Evolutionary conservation across 2,888 invertebrate genomes (phyloP).

Genomic region (Acronicta alni): DNA sequence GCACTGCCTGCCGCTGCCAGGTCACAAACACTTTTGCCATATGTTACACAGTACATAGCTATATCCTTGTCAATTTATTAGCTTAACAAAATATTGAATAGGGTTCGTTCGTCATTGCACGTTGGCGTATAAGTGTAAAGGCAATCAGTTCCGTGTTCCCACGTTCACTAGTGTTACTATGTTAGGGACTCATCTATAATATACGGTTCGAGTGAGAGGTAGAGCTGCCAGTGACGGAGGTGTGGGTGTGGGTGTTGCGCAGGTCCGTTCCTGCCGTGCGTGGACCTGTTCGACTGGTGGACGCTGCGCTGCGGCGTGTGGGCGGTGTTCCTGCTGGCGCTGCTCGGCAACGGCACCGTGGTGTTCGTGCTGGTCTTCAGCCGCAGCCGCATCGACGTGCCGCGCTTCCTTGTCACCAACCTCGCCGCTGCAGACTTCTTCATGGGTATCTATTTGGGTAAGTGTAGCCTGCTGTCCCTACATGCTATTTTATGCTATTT

Average conservation of each 20-base stretch:
- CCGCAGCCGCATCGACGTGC: conserved; percentile 98
- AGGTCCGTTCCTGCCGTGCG: conserved; percentile 98
- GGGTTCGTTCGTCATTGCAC: no score
- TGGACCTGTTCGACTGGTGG: conserved; percentile 99
- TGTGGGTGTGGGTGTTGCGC: background rate
- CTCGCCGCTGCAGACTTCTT: conserved; percentile 98
- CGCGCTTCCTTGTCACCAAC: conserved; percentile 98
- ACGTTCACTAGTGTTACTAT: no score
- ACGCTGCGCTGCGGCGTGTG: conserved; percentile 98
- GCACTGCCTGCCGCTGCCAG: conserved; percentile 95
- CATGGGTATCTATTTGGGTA: conserved; percentile 98
- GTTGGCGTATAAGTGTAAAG: no score
- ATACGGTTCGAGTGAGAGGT: no score
- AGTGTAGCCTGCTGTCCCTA: conserved; percentile 28
- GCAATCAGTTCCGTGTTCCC: no score
- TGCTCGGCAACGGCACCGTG: conserved; percentile 98
- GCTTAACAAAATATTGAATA: no score
- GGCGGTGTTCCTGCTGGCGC: conserved; percentile 98
- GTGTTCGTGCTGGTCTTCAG: conserved; percentile 97
- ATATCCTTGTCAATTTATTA: background rate
- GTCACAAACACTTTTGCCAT: conserved; percentile 67
- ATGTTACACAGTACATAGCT: background rate
- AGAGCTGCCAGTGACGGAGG: background rate
- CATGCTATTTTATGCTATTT: no score
- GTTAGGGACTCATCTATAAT: no score